Conservation (phyloP, 2,113 vertebrate genomes). For the Paramormyrops kingsleyae region DNA sequence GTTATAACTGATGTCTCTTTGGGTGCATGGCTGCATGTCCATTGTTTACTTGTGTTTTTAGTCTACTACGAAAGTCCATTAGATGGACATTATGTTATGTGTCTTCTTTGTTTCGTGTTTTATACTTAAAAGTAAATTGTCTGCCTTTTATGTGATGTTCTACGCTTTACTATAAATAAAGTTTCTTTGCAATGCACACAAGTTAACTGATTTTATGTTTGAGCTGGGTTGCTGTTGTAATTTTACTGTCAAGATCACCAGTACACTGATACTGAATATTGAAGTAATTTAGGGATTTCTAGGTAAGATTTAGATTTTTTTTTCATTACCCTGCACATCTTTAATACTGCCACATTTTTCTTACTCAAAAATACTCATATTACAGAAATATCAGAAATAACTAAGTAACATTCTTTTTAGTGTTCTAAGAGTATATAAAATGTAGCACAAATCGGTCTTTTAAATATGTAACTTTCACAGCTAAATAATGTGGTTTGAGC, state of each 20-base stretch:
- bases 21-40: constrained; percentile 18
- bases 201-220: not conserved
- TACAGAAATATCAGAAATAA: not conserved
- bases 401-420: not conserved
- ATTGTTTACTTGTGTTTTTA: not conserved
- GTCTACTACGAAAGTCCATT: not conserved
- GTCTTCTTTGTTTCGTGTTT: constrained; percentile 12
- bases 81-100: not conserved
- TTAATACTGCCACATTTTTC: not conserved
- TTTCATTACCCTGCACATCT: not conserved
- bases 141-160: constrained; percentile 15
- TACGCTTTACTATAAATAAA: constrained; percentile 12
- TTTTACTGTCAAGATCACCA: not conserved
- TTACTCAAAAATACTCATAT: not conserved
- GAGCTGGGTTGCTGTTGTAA: not conserved
- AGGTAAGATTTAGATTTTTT: not conserved
- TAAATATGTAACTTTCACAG: not conserved
- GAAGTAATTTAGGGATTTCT: not conserved
- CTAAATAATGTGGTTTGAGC: not conserved
- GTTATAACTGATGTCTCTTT: not conserved
- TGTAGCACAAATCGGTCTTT: not conserved
- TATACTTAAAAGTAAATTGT: constrained; percentile 18
- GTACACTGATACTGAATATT: not conserved
- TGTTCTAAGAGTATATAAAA: not conserved
- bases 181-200: not conserved